A percentile compares a stretch with the other conserved stretches of the same genome.
Conservation (phyloP, 1,140 invertebrate genomes). For the Drosophila nasuta region DNA sequence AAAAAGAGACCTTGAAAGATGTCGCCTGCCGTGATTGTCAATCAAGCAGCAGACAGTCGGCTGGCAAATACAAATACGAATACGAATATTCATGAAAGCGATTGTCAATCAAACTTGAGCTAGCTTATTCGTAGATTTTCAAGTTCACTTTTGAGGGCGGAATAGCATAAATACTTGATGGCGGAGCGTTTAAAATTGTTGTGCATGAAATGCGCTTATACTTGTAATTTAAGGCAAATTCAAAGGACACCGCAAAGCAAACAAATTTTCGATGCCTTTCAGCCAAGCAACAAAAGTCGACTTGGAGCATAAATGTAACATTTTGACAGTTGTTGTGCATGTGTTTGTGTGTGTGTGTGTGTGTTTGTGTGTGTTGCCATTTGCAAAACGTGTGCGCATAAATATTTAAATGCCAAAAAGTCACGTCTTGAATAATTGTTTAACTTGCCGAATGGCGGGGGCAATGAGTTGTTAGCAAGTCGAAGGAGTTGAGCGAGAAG, state of each 20-base stretch:
- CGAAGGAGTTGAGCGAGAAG: not conserved
- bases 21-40: too few relatives aligned
- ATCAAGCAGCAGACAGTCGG: too few relatives aligned
- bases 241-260: slow-evolving; percentile 31
- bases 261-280: slow-evolving; percentile 25
- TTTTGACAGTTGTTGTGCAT: slow-evolving; percentile 42
- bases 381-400: slow-evolving; percentile 74
- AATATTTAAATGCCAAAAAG: slow-evolving; percentile 83
- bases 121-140: too few relatives aligned
- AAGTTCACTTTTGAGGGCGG: not conserved
- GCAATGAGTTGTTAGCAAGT: slow-evolving; percentile 17
- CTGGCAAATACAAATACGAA: too few relatives aligned
- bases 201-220: slow-evolving; percentile 19
- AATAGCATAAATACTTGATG: slow-evolving; percentile 16
- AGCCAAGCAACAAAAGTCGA: not conserved
- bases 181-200: slow-evolving; percentile 12
- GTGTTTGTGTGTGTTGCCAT: slow-evolving; percentile 29
- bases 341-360: slow-evolving; percentile 6
- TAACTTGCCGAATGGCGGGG: slow-evolving; percentile 53
- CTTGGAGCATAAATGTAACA: slow-evolving; percentile 44
- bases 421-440: slow-evolving; percentile 83
- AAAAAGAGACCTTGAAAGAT: too few relatives aligned
- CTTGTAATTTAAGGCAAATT: slow-evolving; percentile 9
- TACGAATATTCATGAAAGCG: not conserved
- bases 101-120: not conserved